phyloP scores from a whole-genome alignment of 2,113 vertebrate genomes.

The Amphiprion percula region DNA sequence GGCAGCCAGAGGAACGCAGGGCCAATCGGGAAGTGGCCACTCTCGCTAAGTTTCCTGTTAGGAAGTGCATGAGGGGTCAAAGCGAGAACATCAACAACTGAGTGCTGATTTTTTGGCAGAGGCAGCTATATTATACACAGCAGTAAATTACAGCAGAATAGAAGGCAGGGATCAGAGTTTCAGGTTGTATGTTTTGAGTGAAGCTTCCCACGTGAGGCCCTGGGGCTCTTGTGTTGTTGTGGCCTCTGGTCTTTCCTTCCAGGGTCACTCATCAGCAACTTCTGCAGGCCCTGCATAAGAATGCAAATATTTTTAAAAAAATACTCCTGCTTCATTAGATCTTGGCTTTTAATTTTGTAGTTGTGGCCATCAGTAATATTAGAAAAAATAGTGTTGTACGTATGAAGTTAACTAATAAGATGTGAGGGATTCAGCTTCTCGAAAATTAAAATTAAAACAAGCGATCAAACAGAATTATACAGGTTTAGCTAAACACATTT shows the following conservation, averaged over 20 bases:
- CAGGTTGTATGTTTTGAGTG: conserved; percentile 26
- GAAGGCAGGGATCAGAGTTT: neutral
- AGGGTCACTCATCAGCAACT: neutral
- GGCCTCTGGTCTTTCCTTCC: conserved; percentile 19
- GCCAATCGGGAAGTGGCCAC: conserved; percentile 66
- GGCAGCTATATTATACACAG: conserved; percentile 18
- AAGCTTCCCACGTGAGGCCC: conserved; percentile 28
- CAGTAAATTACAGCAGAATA: conserved; percentile 37
- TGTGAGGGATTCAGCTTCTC: neutral
- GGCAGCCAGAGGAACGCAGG: conserved; percentile 53
- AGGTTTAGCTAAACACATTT: neutral
- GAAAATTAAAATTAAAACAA: neutral
- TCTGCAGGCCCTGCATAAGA: conserved; percentile 1
- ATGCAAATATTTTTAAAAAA: conserved; percentile 30
- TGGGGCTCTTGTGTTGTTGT: conserved; percentile 15
- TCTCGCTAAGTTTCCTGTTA: conserved; percentile 68
- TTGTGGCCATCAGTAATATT: neutral
- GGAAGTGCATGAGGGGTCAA: conserved; percentile 54
- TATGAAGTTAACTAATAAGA: neutral
- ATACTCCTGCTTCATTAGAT: neutral
- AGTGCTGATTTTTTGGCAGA: conserved; percentile 13
- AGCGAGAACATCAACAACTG: conserved; percentile 47
- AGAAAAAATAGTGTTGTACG: conserved; percentile 2
- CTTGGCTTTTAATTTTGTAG: neutral
- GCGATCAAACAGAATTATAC: neutral